Evolutionary conservation across 2,888 invertebrate genomes (phyloP).

Genomic region (Eupithecia subumbrata): DNA sequence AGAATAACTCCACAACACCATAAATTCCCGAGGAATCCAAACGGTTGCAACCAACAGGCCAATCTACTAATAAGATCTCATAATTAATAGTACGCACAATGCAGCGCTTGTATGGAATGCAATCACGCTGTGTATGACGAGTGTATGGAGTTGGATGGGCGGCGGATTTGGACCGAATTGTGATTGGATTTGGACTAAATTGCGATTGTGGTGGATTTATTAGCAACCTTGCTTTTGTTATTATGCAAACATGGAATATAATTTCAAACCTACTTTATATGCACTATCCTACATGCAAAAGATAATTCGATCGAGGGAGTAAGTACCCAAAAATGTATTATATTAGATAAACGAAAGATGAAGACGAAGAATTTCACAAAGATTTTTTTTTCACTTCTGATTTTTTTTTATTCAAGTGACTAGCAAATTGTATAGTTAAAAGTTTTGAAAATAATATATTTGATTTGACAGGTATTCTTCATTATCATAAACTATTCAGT

Average conservation of each 20-base stretch:
- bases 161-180: slow-evolving; percentile 4
- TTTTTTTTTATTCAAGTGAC: too few species aligned
- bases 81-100: slow-evolving; percentile 33
- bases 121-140: slow-evolving; percentile 27
- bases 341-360: not conserved
- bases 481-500: too few species aligned
- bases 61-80: slow-evolving; percentile 43
- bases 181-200: slow-evolving; percentile 9
- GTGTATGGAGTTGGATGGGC: slow-evolving; percentile 8
- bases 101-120: slow-evolving; percentile 24
- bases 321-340: not conserved
- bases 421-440: not conserved
- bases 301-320: not conserved
- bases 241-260: not conserved
- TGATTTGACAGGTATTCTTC: not conserved
- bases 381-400: not conserved
- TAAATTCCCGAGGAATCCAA: not conserved
- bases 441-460: not conserved
- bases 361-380: too few species aligned
- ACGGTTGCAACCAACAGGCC: slow-evolving; percentile 17
- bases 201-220: not conserved
- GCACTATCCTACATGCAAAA: not conserved
- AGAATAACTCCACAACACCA: not conserved
- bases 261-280: not conserved
- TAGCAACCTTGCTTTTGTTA: slow-evolving; percentile 6